Percentiles rank a stretch among this genome's conserved stretches.
phyloP scores from a whole-genome alignment of 2,797 vertebrate species.

The Halcyon badia region DNA sequence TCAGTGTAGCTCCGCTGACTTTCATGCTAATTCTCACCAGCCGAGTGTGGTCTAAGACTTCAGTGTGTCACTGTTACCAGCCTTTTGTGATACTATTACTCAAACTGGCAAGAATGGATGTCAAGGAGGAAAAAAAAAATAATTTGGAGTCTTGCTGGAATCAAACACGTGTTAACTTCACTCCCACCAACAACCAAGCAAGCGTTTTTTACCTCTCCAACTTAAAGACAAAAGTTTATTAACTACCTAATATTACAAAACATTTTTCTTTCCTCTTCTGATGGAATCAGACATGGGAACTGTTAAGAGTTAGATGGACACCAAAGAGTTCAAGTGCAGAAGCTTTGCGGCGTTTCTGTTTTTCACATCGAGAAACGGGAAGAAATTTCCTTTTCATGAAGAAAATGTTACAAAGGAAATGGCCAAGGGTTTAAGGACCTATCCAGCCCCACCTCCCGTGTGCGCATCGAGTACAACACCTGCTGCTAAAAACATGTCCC shows the following conservation, averaged over 20 bases:
- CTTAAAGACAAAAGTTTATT: background rate
- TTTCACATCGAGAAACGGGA: background rate
- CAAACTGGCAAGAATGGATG: background rate
- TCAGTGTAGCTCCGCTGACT: slow-evolving; percentile 6
- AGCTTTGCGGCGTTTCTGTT: background rate
- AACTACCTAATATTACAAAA: background rate
- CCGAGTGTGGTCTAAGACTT: slow-evolving; percentile 40
- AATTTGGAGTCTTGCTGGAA: background rate
- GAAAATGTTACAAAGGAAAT: background rate
- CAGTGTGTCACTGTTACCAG: slow-evolving; percentile 22
- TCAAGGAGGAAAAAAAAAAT: background rate
- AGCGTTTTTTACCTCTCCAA: background rate
- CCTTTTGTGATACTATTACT: background rate
- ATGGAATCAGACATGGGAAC: background rate
- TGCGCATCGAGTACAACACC: too few species aligned
- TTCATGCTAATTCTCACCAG: slow-evolving; percentile 62
- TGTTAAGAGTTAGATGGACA: background rate
- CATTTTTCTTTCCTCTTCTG: background rate
- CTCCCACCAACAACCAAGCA: background rate
- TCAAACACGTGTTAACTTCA: background rate
- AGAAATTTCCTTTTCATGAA: background rate
- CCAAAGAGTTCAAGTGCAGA: background rate
- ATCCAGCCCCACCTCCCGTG: background rate
- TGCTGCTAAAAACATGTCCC: background rate
- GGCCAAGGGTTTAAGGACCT: background rate